phyloP scores from a whole-genome alignment of 2,797 vertebrate species.

The Pelochelys cantorii region DNA sequence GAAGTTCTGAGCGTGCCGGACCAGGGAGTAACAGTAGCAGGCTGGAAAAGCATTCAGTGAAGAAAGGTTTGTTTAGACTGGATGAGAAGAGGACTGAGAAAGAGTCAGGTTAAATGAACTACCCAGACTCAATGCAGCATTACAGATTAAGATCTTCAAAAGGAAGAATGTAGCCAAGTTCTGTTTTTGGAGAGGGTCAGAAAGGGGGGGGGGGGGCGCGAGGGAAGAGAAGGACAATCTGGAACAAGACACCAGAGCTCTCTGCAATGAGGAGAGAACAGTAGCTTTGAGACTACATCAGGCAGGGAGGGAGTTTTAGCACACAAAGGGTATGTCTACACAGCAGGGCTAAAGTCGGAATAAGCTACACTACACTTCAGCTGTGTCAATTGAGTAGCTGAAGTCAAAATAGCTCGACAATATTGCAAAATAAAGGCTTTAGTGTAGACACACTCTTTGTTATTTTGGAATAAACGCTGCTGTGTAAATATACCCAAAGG shows the following conservation, averaged over 20 bases:
- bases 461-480: too few species aligned
- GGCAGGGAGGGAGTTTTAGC: background rate
- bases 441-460: too few species aligned
- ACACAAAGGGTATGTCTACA: background rate
- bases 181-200: background rate
- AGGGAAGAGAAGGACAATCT: background rate
- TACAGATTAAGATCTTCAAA: background rate
- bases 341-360: too few species aligned
- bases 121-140: background rate
- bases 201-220: background rate
- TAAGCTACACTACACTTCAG: too few species aligned
- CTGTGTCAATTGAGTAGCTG: too few species aligned
- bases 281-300: background rate
- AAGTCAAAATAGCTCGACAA: too few species aligned
- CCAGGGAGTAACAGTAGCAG: background rate
- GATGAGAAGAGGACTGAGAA: background rate
- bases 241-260: background rate
- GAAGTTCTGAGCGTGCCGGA: background rate
- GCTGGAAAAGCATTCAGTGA: background rate
- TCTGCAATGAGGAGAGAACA: background rate
- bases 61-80: background rate
- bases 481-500: background rate
- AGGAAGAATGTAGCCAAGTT: background rate
- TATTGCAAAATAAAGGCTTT: too few species aligned
- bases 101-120: constrained; percentile 20